Base-by-base conservation (phyloP, 2,888 invertebrate genomes). In the Sinentomon sp. region DNA sequence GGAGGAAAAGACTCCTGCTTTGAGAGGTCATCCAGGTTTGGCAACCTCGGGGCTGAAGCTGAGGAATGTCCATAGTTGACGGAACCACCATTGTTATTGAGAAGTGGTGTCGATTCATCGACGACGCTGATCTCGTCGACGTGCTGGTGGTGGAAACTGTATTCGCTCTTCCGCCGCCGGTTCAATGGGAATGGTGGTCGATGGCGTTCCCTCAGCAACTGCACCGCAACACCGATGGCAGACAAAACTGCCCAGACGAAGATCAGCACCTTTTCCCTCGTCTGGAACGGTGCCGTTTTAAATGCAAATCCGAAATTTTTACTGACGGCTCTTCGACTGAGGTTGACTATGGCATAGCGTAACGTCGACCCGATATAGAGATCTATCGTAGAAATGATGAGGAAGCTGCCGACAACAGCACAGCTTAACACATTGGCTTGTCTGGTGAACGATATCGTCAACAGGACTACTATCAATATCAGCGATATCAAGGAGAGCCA, bases 301-400 rank as follows among this genome's bases (percentile, higher is more conserved):
- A 63, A 52, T 16, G 66, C 70, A 13, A 50, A 46, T 29, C 60
- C 56, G 43, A 68, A 73, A n/a, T 57, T 52, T 0, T 54, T 46
- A 7, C 67, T 60, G 0, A 61, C 59, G 0, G 64, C 62, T 39
- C 73, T 59, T 39, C 71, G 54, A n/a, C 69, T 48, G 1, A 62
- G 56, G 45, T 73, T 73, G 14, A 72, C 55, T 3, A 72, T 43
- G 21, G 74, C 66, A 46, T 66, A 72, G 43, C 66, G 66, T 41
- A 75, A 50, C 51, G 62, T 64, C 19, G 67, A 62, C 17, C 66
- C 67, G 37, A 63, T 40, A 44, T 62, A 68, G 45, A 63, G 62
- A 51, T 71, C 73, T 9, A 71, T 47, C 23, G 68, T 59, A 38
- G 65, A 52, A 27, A 68, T 53, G 9, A 63, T 48, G 17, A 63